Conservation (phyloP, 2,113 vertebrate species). For the Paramormyrops kingsleyae region DNA sequence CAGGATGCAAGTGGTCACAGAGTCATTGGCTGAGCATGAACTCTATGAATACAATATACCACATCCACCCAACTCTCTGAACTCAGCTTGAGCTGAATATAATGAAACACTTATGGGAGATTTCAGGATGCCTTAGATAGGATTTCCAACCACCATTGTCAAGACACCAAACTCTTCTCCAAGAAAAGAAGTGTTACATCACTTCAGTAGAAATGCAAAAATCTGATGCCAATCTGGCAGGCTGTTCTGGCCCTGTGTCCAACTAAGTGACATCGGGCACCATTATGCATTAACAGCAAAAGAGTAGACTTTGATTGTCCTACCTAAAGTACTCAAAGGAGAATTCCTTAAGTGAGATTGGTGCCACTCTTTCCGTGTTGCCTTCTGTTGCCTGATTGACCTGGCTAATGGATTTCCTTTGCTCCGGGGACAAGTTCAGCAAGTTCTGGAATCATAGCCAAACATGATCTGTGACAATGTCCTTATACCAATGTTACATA, state of each 20-base stretch:
- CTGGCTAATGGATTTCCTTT: slow-evolving; percentile 61
- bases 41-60: neutral
- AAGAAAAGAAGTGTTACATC: neutral
- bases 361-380: slow-evolving; percentile 55
- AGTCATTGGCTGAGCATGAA: neutral
- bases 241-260: neutral
- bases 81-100: neutral
- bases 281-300: neutral
- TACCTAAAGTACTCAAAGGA: slow-evolving; percentile 86
- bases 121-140: neutral
- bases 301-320: neutral
- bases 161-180: neutral
- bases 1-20: neutral
- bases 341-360: slow-evolving; percentile 78
- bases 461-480: neutral
- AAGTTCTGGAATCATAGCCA: slow-evolving; percentile 63
- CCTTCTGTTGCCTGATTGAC: slow-evolving; percentile 41
- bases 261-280: neutral
- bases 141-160: neutral
- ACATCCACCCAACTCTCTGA: neutral
- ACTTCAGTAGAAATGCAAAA: neutral
- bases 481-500: neutral
- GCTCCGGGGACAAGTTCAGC: slow-evolving; percentile 82
- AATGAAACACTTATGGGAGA: neutral
- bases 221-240: neutral